Conservation (phyloP, 2,888 invertebrate genomes). For the Aelia acuminata region DNA sequence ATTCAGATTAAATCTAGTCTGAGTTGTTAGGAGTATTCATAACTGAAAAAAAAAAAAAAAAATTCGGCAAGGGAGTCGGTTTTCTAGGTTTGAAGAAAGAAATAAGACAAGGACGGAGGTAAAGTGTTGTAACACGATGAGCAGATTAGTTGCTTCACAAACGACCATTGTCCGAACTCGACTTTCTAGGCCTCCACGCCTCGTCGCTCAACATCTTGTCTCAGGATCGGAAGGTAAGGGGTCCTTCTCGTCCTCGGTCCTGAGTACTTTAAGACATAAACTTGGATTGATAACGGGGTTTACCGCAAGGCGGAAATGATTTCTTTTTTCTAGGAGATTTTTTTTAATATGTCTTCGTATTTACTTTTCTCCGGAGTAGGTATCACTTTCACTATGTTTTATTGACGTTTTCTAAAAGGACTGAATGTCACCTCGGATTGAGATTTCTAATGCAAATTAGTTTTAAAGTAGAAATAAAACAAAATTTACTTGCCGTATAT, state of each 20-base stretch:
- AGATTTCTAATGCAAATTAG: conserved; percentile 15
- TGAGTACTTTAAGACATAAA: neutral
- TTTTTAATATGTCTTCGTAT: neutral
- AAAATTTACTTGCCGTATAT: too few species aligned
- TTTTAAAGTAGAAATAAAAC: neutral
- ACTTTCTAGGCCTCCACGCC: conserved; percentile 26
- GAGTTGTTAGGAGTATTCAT: too few species aligned
- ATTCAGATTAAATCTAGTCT: too few species aligned
- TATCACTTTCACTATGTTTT: conserved; percentile 23
- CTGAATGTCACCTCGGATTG: conserved; percentile 3
- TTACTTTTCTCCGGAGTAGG: conserved; percentile 8
- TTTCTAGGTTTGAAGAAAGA: neutral
- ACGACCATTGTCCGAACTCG: neutral
- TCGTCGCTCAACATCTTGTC: neutral
- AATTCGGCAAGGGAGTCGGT: neutral
- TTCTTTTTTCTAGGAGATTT: neutral
- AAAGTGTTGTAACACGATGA: neutral
- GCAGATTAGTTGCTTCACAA: neutral
- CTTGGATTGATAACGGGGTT: conserved; percentile 5
- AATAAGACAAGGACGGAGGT: neutral
- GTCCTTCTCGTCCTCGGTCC: neutral
- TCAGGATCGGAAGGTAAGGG: neutral
- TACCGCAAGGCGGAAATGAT: conserved; percentile 26
- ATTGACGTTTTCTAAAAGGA: conserved; percentile 15
- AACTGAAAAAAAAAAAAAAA: too few species aligned